Evolutionary conservation across 1,140 invertebrate genomes (phyloP).

Genomic region (Tribolium castaneum): DNA sequence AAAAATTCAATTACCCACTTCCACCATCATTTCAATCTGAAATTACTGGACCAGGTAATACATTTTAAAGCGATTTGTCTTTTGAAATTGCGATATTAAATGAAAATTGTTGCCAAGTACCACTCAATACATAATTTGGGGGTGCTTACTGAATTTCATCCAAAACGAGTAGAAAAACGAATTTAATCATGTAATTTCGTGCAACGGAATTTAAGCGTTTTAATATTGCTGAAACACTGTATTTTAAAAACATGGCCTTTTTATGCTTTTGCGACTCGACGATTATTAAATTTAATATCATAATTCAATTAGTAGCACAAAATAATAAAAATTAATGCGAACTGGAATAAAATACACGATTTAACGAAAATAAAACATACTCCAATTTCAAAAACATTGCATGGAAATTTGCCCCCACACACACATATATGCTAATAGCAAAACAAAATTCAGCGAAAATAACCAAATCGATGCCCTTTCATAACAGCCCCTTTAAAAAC

Average conservation of each 20-base stretch:
- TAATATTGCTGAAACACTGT: conserved; percentile 18
- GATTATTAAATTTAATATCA: conserved; percentile 27
- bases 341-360: background rate
- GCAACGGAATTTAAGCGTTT: conserved; percentile 18
- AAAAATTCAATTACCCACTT: conserved; percentile 14
- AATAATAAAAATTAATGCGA: background rate
- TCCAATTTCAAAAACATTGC: background rate
- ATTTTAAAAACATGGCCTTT: conserved; percentile 2
- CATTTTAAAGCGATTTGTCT: conserved; percentile 25
- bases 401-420: background rate
- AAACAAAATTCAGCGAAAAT: no score
- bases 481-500: no score
- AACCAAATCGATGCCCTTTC: no score
- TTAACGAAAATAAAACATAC: background rate
- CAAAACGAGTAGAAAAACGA: conserved; percentile 17
- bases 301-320: conserved; percentile 4
- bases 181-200: conserved; percentile 29
- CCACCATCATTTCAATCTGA: background rate
- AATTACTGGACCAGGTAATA: conserved; percentile 30
- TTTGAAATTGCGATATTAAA: conserved; percentile 22
- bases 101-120: conserved; percentile 30
- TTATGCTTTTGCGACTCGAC: background rate
- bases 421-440: no score
- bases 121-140: conserved; percentile 30
- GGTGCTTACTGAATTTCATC: conserved; percentile 25